These are phyloP conservation scores for Cotesia typhae DNA, from an alignment of 1,140 invertebrate genomes.

Conservation along the genomic window DNA sequence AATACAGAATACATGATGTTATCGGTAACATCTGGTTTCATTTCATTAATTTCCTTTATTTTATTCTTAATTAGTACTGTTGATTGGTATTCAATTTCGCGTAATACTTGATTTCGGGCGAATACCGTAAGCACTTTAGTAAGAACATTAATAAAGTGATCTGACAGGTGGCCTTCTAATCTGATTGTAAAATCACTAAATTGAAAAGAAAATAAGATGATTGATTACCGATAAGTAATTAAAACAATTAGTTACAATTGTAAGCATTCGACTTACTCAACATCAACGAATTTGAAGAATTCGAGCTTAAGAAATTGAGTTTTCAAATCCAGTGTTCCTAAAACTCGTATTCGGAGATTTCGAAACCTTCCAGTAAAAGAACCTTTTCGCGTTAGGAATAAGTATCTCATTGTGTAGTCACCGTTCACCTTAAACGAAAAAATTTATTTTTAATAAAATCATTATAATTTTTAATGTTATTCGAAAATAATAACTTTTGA, in stretches of 20 bases:
- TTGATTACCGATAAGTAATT: background rate
- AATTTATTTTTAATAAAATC: background rate
- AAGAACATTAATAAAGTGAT: constrained; percentile 41
- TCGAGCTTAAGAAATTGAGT: constrained; percentile 28
- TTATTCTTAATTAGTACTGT: constrained; percentile 9
- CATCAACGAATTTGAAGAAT: constrained; percentile 35
- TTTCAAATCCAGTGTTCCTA: constrained; percentile 21
- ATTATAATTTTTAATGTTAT: background rate
- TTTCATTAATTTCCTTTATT: constrained; percentile 29
- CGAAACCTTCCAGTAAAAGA: constrained; percentile 34
- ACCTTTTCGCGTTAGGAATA: constrained; percentile 38
- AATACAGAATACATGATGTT: background rate
- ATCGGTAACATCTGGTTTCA: background rate
- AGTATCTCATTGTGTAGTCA: constrained; percentile 37
- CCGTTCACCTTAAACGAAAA: constrained; percentile 44
- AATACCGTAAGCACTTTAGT: constrained; percentile 26
- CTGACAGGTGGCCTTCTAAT: constrained; percentile 41
- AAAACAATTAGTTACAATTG: background rate
- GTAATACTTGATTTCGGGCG: constrained; percentile 18
- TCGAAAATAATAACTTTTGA: background rate
- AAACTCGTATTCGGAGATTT: constrained; percentile 5
- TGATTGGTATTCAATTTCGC: constrained; percentile 33
- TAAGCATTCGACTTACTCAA: constrained; percentile 38
- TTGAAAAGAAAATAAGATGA: background rate
- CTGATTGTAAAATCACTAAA: constrained; percentile 39